A percentile compares a stretch with the other conserved stretches of the same genome.
phyloP scores from a whole-genome alignment of 2,797 vertebrate genomes.

The Siniperca undulata region DNA sequence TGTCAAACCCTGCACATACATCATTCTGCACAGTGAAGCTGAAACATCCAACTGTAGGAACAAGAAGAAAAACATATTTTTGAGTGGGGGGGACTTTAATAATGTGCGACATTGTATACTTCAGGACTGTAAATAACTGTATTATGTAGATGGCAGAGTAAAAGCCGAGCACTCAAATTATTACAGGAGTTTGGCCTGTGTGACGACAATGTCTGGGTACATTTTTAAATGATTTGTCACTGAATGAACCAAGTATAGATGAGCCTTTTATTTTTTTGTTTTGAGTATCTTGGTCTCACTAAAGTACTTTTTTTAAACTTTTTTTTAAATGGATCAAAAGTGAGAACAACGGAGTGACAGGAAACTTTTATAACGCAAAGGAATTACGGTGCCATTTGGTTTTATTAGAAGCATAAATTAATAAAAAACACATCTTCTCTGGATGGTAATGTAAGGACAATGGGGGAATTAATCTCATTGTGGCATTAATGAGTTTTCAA shows the following conservation, averaged over 20 bases:
- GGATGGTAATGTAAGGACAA: not conserved
- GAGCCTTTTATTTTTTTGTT: not conserved
- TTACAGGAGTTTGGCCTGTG: not conserved
- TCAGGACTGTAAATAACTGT: not conserved
- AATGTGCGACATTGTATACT: not conserved
- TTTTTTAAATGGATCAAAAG: not conserved
- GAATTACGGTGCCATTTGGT: slow-evolving; percentile 8
- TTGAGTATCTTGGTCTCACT: not conserved
- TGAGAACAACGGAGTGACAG: not conserved
- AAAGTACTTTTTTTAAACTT: not conserved
- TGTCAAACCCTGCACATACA: too few species aligned
- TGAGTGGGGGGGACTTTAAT: too few species aligned
- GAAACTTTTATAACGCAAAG: not conserved
- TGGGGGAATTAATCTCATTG: not conserved
- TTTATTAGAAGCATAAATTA: slow-evolving; percentile 22
- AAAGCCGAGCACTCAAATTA: not conserved
- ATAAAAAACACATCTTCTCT: slow-evolving; percentile 21
- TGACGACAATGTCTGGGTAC: not conserved
- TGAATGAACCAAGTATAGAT: not conserved
- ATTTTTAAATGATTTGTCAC: not conserved
- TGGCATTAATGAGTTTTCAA: slow-evolving; percentile 13
- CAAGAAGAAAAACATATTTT: too few species aligned
- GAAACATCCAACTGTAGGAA: too few species aligned
- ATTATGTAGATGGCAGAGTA: not conserved
- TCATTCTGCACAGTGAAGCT: too few species aligned